These are phyloP conservation scores for Julus scandinavius DNA, from an alignment of 2,888 invertebrate species.

Conservation along the genomic window DNA sequence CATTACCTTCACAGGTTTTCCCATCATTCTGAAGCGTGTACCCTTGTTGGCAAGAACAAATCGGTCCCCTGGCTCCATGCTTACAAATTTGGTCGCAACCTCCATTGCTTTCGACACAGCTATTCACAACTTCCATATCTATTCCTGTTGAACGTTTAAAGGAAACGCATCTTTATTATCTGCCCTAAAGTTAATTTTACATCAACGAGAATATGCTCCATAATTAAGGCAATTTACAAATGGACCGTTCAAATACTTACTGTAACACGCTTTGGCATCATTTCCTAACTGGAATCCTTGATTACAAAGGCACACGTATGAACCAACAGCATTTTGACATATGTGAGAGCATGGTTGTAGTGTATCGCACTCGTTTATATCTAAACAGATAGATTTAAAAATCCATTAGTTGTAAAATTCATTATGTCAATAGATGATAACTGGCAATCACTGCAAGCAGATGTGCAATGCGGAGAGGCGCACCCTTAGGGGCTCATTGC, in stretches of 20 bases:
- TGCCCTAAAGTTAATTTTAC: background rate
- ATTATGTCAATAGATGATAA: background rate
- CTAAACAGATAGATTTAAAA: conserved; percentile 59
- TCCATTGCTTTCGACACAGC: conserved; percentile 68
- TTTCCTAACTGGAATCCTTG: conserved; percentile 65
- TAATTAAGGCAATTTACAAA: background rate
- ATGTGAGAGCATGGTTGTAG: conserved; percentile 63
- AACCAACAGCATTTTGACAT: conserved; percentile 59
- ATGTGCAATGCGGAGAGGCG: background rate
- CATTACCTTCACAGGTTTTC: conserved; percentile 62
- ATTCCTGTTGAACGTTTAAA: conserved; percentile 62
- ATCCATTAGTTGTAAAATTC: background rate
- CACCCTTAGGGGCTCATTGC: background rate
- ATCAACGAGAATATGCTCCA: no score
- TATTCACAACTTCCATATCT: conserved; percentile 66
- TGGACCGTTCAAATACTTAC: conserved; percentile 60
- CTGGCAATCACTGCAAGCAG: conserved; percentile 2
- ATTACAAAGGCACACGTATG: conserved; percentile 59
- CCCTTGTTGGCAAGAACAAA: conserved; percentile 63
- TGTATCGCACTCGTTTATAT: conserved; percentile 65
- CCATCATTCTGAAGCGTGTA: conserved; percentile 63
- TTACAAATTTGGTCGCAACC: conserved; percentile 69
- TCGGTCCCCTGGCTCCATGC: conserved; percentile 63
- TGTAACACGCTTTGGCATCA: conserved; percentile 66
- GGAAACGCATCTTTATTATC: background rate